phyloP scores from a whole-genome alignment of 2,888 invertebrate species.

The Chymomyza procnemis region DNA sequence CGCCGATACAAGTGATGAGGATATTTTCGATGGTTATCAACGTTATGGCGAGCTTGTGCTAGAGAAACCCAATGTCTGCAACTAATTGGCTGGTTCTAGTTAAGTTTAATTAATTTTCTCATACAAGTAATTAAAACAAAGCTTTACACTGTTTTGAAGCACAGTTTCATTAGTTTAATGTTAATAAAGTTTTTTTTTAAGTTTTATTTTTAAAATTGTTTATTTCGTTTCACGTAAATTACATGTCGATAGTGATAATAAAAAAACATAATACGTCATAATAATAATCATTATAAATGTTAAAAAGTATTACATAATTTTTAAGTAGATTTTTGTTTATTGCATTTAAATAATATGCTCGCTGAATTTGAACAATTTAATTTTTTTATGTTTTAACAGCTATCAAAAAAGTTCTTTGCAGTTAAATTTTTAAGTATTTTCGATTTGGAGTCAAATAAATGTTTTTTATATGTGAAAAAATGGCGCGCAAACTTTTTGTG shows the following conservation, averaged over 20 bases:
- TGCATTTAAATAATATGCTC: neutral
- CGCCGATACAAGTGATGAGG: slow-evolving; percentile 63
- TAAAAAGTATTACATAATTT: slow-evolving; percentile 65
- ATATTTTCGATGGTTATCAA: slow-evolving; percentile 47
- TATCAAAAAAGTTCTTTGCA: slow-evolving; percentile 31
- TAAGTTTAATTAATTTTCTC: neutral
- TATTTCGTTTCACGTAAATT: slow-evolving; percentile 71
- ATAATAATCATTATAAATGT: slow-evolving; percentile 60
- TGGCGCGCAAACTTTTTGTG: slow-evolving; percentile 3
- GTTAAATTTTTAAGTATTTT: slow-evolving; percentile 24
- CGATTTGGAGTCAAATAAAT: slow-evolving; percentile 24
- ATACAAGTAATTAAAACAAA: too few relatives aligned
- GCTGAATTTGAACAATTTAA: neutral
- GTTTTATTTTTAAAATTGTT: slow-evolving; percentile 51
- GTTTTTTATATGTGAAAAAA: neutral
- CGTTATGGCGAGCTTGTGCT: slow-evolving; percentile 56
- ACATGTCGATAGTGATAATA: slow-evolving; percentile 71
- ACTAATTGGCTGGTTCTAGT: slow-evolving; percentile 15
- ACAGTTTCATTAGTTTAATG: neutral
- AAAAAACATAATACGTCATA: slow-evolving; percentile 74
- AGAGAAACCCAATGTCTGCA: slow-evolving; percentile 19
- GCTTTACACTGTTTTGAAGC: too few relatives aligned
- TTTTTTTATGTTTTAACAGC: slow-evolving; percentile 13
- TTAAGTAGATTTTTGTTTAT: slow-evolving; percentile 53
- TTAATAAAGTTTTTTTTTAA: neutral